A percentile compares a stretch with the other conserved stretches of the same genome.
phyloP scores from a whole-genome alignment of 1,140 invertebrate species.

The Rhyzopertha dominica region DNA sequence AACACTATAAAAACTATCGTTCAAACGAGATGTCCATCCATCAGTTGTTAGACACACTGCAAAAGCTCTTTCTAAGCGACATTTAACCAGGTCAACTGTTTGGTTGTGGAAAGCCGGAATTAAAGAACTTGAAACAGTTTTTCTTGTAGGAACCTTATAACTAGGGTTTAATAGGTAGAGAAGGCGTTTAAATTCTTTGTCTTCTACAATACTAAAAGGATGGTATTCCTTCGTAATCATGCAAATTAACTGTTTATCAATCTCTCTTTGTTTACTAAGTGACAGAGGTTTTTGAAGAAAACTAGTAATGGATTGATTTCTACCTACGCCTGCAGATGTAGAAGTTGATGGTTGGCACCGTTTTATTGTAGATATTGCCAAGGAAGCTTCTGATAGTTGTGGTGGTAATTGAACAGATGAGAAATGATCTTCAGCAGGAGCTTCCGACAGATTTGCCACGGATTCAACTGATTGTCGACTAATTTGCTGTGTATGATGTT shows the following conservation, averaged over 20 bases:
- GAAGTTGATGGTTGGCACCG: background rate
- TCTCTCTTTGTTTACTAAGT: conserved; percentile 5
- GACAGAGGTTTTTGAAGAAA: background rate
- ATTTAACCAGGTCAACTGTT: conserved; percentile 15
- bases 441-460: too few species aligned
- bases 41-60: conserved; percentile 26
- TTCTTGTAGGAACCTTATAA: conserved; percentile 29
- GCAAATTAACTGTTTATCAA: conserved; percentile 26
- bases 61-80: conserved; percentile 13
- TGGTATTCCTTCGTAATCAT: conserved; percentile 33
- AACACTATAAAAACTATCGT: conserved; percentile 25
- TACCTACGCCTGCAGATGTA: background rate
- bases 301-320: background rate
- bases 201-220: conserved; percentile 31
- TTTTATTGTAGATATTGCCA: background rate
- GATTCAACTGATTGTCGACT: too few species aligned
- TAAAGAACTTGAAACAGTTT: conserved; percentile 27
- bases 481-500: background rate
- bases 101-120: conserved; percentile 24
- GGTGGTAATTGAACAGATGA: background rate
- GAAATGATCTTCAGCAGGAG: too few species aligned
- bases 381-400: background rate
- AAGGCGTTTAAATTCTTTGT: conserved; percentile 28
- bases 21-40: conserved; percentile 27
- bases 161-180: conserved; percentile 25